Evolutionary conservation across 2,797 vertebrate species (phyloP).

Genomic region (Meda fulgida): DNA sequence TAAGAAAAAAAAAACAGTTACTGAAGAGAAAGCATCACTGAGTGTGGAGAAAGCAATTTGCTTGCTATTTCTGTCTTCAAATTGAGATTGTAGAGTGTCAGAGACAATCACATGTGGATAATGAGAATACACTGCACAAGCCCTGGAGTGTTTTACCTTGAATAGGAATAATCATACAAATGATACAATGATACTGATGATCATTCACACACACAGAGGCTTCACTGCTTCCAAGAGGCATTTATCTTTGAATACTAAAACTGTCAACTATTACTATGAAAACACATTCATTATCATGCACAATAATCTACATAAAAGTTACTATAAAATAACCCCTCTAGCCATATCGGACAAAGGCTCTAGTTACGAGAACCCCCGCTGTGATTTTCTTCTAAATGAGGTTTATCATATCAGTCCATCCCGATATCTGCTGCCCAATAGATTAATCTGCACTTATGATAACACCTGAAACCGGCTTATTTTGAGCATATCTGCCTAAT

Average conservation of each 20-base stretch:
- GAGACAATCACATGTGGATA: constrained; percentile 24
- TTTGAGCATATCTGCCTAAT: constrained; percentile 41
- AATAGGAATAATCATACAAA: not conserved
- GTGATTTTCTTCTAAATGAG: constrained; percentile 28
- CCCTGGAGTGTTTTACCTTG: constrained; percentile 23
- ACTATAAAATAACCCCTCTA: not conserved
- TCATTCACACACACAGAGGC: not conserved
- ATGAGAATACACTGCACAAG: constrained; percentile 11
- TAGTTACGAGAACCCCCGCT: not conserved
- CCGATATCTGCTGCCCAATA: constrained; percentile 1
- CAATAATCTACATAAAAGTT: constrained; percentile 14
- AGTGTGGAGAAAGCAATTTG: constrained; percentile 32
- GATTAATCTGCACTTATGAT: constrained; percentile 18
- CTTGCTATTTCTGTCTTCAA: constrained; percentile 23
- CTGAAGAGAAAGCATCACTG: constrained; percentile 7
- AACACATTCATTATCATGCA: not conserved
- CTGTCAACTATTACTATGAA: not conserved
- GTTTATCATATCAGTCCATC: constrained; percentile 26
- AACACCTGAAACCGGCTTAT: constrained; percentile 23
- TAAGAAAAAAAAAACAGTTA: not conserved
- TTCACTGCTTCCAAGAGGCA: not conserved
- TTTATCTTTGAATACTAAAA: constrained; percentile 13
- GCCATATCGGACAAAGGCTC: constrained; percentile 4
- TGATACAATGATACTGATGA: constrained; percentile 15
- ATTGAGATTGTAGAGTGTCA: constrained; percentile 31